Percentiles rank a stretch among this genome's conserved stretches.
phyloP scores from a whole-genome alignment of 2,113 vertebrate genomes.

The Oceanites oceanicus region DNA sequence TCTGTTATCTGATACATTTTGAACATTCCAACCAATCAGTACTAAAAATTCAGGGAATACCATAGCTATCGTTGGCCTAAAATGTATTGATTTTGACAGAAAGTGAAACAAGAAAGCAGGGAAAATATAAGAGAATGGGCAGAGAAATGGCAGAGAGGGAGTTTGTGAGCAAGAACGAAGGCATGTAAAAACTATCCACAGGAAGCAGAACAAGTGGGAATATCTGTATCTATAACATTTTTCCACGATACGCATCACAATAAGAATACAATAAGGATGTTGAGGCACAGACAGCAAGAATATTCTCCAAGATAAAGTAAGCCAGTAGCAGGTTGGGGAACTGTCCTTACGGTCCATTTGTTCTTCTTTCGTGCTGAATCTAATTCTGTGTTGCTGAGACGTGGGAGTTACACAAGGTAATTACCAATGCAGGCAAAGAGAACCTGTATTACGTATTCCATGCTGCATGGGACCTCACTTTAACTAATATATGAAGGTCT shows the following conservation, averaged over 20 bases:
- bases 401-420: neutral
- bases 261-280: neutral
- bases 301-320: neutral
- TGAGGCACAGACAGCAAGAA: neutral
- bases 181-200: rapidly evolving
- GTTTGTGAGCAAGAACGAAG: neutral
- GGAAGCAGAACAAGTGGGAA: rapidly evolving
- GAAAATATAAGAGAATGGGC: neutral
- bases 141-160: neutral
- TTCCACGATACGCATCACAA: neutral
- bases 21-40: neutral
- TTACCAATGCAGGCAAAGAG: neutral
- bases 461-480: neutral
- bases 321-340: neutral
- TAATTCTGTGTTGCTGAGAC: neutral
- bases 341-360: neutral
- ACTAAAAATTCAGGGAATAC: neutral
- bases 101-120: neutral
- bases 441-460: neutral
- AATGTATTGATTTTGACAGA: neutral
- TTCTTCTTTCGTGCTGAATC: neutral
- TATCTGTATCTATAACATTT: neutral
- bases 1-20: neutral
- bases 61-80: neutral
- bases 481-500: neutral